Percentiles rank a stretch among this genome's conserved stretches.
phyloP scores from a whole-genome alignment of 92 coral and sea anemone genomes.

The Umimayanthus chanpuru region DNA sequence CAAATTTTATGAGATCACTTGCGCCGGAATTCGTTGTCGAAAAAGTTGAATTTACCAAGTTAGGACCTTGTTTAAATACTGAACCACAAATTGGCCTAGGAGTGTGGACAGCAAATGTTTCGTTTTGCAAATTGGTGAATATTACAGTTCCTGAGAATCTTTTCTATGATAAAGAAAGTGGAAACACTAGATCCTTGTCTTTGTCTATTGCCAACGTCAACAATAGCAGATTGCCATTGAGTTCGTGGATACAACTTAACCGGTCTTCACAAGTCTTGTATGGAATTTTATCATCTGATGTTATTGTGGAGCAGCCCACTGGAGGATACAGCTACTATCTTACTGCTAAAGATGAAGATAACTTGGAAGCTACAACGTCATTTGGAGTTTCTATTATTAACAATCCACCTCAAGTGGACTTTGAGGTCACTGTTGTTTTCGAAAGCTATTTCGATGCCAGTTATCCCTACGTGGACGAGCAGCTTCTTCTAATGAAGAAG shows the following conservation, averaged over 20 bases:
- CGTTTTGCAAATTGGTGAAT: constrained; percentile 33
- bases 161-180: constrained; percentile 56
- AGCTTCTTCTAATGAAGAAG: constrained; percentile 30
- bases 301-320: constrained; percentile 22
- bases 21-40: constrained; percentile 47
- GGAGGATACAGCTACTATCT: constrained; percentile 43
- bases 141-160: constrained; percentile 33
- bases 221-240: constrained; percentile 26
- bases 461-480: constrained; percentile 42
- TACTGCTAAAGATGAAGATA: constrained; percentile 41
- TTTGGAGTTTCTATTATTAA: constrained; percentile 28
- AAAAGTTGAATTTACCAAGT: constrained; percentile 10
- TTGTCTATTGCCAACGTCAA: constrained; percentile 26
- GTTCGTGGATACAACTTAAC: constrained; percentile 54
- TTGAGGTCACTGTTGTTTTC: constrained; percentile 38
- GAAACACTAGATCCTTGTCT: constrained; percentile 35
- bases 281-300: constrained; percentile 43
- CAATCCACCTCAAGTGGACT: constrained; percentile 24
- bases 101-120: constrained; percentile 24
- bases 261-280: constrained; percentile 35
- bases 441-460: constrained; percentile 43
- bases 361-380: constrained; percentile 15
- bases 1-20: constrained; percentile 43
- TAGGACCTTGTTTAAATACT: constrained; percentile 56
- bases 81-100: constrained; percentile 17